Evolutionary conservation across 2,113 vertebrate genomes (phyloP).

Genomic region (Saguinus imperator): DNA sequence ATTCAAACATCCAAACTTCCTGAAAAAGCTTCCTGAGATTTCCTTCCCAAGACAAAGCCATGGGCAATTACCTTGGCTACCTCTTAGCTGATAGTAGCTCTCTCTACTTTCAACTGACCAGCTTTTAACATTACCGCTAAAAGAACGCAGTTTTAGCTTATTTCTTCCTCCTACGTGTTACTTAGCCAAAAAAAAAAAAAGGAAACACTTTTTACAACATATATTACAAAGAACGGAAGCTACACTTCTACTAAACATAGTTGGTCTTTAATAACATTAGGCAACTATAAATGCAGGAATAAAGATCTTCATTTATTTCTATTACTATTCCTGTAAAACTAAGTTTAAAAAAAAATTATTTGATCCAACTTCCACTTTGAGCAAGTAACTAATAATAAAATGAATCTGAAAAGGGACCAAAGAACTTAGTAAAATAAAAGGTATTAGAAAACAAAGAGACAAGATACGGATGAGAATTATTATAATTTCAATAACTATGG

Average conservation of each 20-base stretch:
- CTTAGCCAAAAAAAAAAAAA: slow-evolving; percentile 71
- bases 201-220: slow-evolving; percentile 62
- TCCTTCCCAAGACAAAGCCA: neutral
- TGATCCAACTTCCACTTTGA: slow-evolving; percentile 67
- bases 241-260: slow-evolving; percentile 71
- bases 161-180: neutral
- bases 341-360: slow-evolving; percentile 74
- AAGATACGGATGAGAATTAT: neutral
- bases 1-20: neutral
- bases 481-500: neutral
- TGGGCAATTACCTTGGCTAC: neutral
- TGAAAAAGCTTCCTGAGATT: neutral
- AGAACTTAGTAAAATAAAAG: slow-evolving; percentile 52
- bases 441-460: slow-evolving; percentile 22
- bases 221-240: slow-evolving; percentile 70
- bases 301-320: slow-evolving; percentile 54
- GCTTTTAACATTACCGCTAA: neutral
- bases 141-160: slow-evolving; percentile 59
- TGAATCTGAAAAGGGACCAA: slow-evolving; percentile 45
- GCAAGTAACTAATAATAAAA: slow-evolving; percentile 66
- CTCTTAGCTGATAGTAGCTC: neutral
- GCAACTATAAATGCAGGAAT: slow-evolving; percentile 74
- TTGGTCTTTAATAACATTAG: slow-evolving; percentile 76
- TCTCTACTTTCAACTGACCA: too few relatives aligned
- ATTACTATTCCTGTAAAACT: slow-evolving; percentile 57